These are phyloP conservation scores for Parnassius apollo DNA, from an alignment of 2,888 invertebrate genomes.

Conservation along the genomic window DNA sequence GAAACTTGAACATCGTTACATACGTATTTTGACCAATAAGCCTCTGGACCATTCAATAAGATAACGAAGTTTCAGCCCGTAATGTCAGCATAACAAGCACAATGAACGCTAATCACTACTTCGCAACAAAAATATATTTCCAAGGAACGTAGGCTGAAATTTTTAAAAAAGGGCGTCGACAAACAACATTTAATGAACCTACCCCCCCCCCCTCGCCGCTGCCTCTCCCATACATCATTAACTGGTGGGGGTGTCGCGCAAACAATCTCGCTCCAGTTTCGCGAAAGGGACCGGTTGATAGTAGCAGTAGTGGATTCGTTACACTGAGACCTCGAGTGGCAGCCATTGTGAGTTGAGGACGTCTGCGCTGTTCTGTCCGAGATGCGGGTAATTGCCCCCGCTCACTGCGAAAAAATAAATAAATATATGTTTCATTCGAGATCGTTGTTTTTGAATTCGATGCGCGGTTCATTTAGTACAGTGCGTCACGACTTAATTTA, in stretches of 20 bases:
- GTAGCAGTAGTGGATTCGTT: constrained; percentile 76
- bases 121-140: constrained; percentile 39
- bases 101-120: constrained; percentile 42
- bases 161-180: constrained; percentile 52
- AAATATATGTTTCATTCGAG: constrained; percentile 39
- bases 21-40: no score
- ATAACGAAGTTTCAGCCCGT: constrained; percentile 8
- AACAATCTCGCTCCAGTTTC: constrained; percentile 75
- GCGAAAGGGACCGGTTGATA: constrained; percentile 69
- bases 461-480: constrained; percentile 20
- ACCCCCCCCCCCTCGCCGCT: constrained; percentile 28
- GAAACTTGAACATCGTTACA: no score
- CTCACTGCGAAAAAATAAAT: constrained; percentile 43
- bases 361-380: constrained; percentile 78
- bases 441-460: constrained; percentile 40
- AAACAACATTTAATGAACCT: constrained; percentile 65
- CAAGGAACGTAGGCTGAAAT: constrained; percentile 39
- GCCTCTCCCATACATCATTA: constrained; percentile 68
- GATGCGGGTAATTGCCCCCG: constrained; percentile 77
- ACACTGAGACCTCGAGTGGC: constrained; percentile 73
- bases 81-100: constrained; percentile 29
- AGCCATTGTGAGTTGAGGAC: constrained; percentile 75
- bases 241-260: constrained; percentile 68
- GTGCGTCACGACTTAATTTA: neutral
- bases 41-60: neutral